Evolutionary conservation across 2,113 vertebrate species (phyloP).

Genomic region (Podarcis muralis): DNA sequence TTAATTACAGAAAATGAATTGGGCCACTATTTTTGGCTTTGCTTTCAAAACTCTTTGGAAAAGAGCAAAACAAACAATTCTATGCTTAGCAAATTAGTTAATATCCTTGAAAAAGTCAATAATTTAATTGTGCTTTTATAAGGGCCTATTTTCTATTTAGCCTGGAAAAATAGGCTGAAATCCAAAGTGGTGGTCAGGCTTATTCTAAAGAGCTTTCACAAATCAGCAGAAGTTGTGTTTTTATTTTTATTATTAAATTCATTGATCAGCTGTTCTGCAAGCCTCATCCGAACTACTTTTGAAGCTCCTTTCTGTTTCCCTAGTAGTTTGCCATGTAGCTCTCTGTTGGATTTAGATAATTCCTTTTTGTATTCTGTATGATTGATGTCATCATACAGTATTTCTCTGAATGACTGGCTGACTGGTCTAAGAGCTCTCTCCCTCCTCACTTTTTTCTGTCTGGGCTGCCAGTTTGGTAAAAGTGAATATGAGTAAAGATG

Average conservation of each 20-base stretch:
- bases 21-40: constrained; percentile 35
- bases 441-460: neutral
- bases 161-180: neutral
- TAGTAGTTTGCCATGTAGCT: neutral
- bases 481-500: too few species aligned
- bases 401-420: too few species aligned
- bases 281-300: neutral
- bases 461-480: neutral
- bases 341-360: too few species aligned
- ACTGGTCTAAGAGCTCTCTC: too few species aligned
- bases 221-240: neutral
- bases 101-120: neutral
- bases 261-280: neutral
- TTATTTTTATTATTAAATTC: neutral
- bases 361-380: neutral
- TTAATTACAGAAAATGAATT: neutral
- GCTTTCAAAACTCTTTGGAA: accelerated
- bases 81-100: neutral
- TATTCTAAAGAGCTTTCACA: neutral
- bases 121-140: neutral
- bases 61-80: neutral
- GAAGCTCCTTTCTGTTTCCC: neutral
- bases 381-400: too few species aligned
- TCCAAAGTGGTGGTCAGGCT: neutral
- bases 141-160: neutral